These are phyloP conservation scores for Hylomyscus alleni DNA, from an alignment of 2,797 vertebrate genomes.

Conservation along the genomic window DNA sequence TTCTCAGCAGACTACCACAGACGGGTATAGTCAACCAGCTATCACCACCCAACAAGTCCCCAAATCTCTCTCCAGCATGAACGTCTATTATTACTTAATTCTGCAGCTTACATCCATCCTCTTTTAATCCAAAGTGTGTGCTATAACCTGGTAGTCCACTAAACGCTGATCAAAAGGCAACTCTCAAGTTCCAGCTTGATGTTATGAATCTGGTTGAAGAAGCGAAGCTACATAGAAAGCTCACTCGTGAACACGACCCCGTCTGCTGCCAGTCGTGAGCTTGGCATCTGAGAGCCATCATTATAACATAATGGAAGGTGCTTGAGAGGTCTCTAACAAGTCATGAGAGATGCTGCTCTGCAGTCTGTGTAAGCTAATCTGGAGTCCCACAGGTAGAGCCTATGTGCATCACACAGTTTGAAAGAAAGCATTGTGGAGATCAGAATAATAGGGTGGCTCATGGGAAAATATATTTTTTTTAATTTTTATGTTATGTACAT, in stretches of 20 bases:
- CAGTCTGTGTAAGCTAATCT: not conserved
- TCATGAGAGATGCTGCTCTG: not conserved
- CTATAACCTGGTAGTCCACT: not conserved
- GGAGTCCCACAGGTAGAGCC: slow-evolving; percentile 37
- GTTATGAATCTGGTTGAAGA: not conserved
- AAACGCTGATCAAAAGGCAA: not conserved
- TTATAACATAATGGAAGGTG: not conserved
- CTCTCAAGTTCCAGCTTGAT: not conserved
- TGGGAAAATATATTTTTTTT: slow-evolving; percentile 21
- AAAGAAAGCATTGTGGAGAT: not conserved
- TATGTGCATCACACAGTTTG: slow-evolving; percentile 13
- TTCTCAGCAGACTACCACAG: not conserved
- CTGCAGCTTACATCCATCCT: not conserved
- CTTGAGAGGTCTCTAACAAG: not conserved
- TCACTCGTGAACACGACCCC: not conserved
- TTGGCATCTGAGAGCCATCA: not conserved
- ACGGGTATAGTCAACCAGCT: not conserved
- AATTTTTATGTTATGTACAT: not conserved
- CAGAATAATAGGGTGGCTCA: not conserved
- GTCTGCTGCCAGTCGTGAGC: not conserved
- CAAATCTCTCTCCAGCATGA: slow-evolving; percentile 43
- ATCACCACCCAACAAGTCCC: not conserved
- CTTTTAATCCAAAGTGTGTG: not conserved
- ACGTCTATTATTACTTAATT: slow-evolving; percentile 6
- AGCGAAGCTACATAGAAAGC: not conserved